Conservation (phyloP, 2,113 vertebrate genomes). For the Delphinus delphis region DNA sequence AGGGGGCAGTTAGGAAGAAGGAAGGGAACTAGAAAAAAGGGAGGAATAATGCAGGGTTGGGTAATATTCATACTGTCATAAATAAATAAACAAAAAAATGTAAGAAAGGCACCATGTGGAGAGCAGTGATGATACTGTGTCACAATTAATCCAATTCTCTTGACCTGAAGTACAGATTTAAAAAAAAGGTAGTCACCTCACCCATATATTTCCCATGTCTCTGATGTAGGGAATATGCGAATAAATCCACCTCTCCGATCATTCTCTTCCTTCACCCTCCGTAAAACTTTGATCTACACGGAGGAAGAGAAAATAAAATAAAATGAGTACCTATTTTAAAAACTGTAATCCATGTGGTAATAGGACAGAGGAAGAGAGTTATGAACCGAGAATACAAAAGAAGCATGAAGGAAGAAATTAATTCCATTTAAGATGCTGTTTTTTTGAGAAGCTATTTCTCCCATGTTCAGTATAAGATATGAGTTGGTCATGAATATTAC, state of each 20-base stretch:
- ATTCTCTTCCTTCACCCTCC: constrained; percentile 92
- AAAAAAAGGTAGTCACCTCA: constrained; percentile 80
- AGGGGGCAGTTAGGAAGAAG: background rate
- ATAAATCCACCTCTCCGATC: constrained; percentile 95
- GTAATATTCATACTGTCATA: background rate
- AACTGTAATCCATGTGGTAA: background rate
- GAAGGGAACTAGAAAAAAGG: background rate
- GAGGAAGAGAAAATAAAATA: background rate
- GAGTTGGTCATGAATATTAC: background rate
- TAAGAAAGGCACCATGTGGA: background rate
- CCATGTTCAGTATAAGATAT: background rate
- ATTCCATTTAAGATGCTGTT: background rate
- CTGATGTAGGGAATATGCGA: constrained; percentile 94
- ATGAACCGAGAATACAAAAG: background rate
- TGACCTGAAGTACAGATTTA: background rate
- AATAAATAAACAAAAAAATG: background rate
- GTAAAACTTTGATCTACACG: constrained; percentile 91
- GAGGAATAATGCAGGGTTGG: background rate
- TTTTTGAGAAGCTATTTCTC: background rate
- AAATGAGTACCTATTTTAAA: background rate
- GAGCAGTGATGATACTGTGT: background rate
- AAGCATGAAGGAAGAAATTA: background rate
- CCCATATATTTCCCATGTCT: constrained; percentile 96
- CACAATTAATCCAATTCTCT: background rate
- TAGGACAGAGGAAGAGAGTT: background rate